Evolutionary conservation across 1,140 invertebrate species (phyloP).

Genomic region (Matsumurasca onukii): DNA sequence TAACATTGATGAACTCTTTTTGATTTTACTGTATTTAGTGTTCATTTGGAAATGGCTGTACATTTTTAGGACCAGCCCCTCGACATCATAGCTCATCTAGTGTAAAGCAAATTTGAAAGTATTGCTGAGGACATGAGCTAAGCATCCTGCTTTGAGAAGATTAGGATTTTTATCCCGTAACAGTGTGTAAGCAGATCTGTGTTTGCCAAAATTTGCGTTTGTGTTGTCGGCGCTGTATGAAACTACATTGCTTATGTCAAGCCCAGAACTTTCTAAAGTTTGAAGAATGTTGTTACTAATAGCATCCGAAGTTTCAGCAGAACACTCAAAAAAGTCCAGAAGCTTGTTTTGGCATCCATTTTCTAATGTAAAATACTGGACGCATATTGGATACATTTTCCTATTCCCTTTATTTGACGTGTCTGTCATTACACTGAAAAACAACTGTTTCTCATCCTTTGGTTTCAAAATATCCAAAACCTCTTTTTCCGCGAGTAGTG

Average conservation of each 20-base stretch:
- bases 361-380: constrained; percentile 7
- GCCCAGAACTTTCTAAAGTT: not conserved
- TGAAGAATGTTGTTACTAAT: constrained; percentile 11
- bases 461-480: constrained; percentile 1
- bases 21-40: constrained; percentile 1
- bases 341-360: constrained; percentile 12
- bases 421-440: constrained; percentile 7
- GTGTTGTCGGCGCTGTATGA: constrained; percentile 17
- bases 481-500: not conserved
- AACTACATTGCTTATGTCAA: not conserved
- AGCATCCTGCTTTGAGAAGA: constrained; percentile 15
- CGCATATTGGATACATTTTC: constrained; percentile 17
- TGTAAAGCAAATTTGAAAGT: constrained; percentile 11
- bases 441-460: not conserved
- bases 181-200: constrained; percentile 19
- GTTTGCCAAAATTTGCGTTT: constrained; percentile 15
- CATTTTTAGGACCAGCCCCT: constrained; percentile 3
- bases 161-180: constrained; percentile 17
- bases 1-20: too few relatives aligned
- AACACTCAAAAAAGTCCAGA: constrained; percentile 11
- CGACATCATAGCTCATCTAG: not conserved
- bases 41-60: not conserved
- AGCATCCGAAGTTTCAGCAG: constrained; percentile 5
- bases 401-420: constrained; percentile 12
- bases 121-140: constrained; percentile 20